Conservation (phyloP, 2,888 invertebrate species). For the Metopia argyrocephala region DNA sequence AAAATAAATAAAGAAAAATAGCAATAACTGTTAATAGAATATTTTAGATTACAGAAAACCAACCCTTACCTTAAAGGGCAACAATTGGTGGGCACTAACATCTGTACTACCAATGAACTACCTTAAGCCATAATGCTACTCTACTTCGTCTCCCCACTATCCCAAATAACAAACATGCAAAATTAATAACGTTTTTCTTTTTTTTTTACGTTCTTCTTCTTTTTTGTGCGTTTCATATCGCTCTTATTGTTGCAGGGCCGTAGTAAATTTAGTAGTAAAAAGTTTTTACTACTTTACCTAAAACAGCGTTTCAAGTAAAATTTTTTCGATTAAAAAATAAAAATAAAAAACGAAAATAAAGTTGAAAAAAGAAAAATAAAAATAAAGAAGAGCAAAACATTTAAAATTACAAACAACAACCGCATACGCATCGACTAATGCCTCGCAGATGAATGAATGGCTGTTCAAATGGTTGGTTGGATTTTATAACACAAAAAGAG, state of each 20-base stretch:
- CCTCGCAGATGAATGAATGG: background rate
- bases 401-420: constrained; percentile 4
- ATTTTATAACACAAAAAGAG: constrained; percentile 58
- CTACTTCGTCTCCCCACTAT: too few relatives aligned
- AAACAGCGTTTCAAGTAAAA: constrained; percentile 63
- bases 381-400: constrained; percentile 35
- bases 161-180: too few relatives aligned
- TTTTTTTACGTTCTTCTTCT: background rate
- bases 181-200: constrained; percentile 43
- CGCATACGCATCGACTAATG: background rate
- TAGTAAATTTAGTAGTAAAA: constrained; percentile 64
- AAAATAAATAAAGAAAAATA: background rate
- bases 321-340: constrained; percentile 62
- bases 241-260: constrained; percentile 47
- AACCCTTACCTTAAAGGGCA: constrained; percentile 43
- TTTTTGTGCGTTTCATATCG: background rate
- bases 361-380: constrained; percentile 29
- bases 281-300: constrained; percentile 64
- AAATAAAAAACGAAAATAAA: constrained; percentile 28
- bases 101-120: constrained; percentile 7
- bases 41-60: constrained; percentile 22
- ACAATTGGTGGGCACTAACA: constrained; percentile 5
- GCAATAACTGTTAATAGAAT: too few relatives aligned
- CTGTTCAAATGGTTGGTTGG: constrained; percentile 14
- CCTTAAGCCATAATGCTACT: constrained; percentile 10